Conservation (phyloP, 1,140 invertebrate species). For the Drosophila seguyi region DNA sequence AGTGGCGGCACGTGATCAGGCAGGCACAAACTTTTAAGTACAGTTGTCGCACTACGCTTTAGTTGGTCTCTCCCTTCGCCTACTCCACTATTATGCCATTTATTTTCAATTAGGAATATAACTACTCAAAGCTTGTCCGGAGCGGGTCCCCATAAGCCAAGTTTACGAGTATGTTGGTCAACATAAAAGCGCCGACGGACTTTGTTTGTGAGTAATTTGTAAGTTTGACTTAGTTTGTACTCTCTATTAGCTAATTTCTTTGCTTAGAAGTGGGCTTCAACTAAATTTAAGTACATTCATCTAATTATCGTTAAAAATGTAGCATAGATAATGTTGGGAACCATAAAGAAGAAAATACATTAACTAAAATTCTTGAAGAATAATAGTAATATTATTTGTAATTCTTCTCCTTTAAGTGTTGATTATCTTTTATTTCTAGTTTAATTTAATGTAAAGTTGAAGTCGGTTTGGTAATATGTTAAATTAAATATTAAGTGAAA, state of each 20-base stretch:
- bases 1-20: slow-evolving; percentile 71
- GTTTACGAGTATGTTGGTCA: slow-evolving; percentile 26
- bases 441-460: neutral
- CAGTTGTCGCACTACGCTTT: slow-evolving; percentile 60
- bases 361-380: neutral
- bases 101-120: slow-evolving; percentile 62
- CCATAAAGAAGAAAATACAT: neutral
- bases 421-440: neutral
- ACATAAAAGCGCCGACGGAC: slow-evolving; percentile 16
- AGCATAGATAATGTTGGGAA: neutral
- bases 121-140: slow-evolving; percentile 22
- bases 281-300: neutral
- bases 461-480: no score
- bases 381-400: neutral
- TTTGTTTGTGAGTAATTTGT: slow-evolving; percentile 55
- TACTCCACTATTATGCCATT: slow-evolving; percentile 35
- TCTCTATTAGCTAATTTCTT: slow-evolving; percentile 19
- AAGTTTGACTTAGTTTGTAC: slow-evolving; percentile 1
- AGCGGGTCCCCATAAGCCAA: slow-evolving; percentile 36
- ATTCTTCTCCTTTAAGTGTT: no score
- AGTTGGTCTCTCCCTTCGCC: slow-evolving; percentile 2
- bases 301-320: neutral
- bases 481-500: no score
- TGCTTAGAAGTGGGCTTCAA: neutral
- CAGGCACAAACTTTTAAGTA: slow-evolving; percentile 62